Conservation (phyloP, 1,140 invertebrate species). For the Lepidotrigona ventralis region DNA sequence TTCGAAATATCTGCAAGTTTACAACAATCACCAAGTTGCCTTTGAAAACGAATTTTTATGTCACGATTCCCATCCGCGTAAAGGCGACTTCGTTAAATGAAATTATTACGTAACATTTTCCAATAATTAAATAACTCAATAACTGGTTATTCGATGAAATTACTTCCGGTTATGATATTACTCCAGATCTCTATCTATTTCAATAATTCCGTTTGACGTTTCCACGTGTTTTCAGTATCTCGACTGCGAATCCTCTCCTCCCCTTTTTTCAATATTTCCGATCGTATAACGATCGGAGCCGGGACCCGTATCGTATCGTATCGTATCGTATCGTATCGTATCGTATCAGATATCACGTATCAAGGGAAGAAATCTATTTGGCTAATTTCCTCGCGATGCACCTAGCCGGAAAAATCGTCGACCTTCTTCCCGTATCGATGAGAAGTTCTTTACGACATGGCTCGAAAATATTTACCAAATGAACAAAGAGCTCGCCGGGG, state of each 20-base stretch:
- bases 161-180: not conserved
- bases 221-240: no score
- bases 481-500: not conserved
- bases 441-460: not conserved
- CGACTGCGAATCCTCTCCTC: no score
- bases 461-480: not conserved
- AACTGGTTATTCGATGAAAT: not conserved
- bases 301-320: not conserved
- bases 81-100: not conserved
- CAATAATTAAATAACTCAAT: not conserved
- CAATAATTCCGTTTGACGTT: not conserved
- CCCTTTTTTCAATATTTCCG: not conserved
- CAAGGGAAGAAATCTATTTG: not conserved
- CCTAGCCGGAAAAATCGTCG: not conserved
- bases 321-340: not conserved
- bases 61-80: not conserved
- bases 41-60: not conserved
- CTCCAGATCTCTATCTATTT: no score
- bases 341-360: not conserved
- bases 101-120: not conserved
- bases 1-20: slow-evolving; percentile 14
- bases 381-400: not conserved
- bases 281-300: no score
- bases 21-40: not conserved
- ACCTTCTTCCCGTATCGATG: not conserved